Conservation (phyloP, 2,888 invertebrate species). For the Volucella zonaria region DNA sequence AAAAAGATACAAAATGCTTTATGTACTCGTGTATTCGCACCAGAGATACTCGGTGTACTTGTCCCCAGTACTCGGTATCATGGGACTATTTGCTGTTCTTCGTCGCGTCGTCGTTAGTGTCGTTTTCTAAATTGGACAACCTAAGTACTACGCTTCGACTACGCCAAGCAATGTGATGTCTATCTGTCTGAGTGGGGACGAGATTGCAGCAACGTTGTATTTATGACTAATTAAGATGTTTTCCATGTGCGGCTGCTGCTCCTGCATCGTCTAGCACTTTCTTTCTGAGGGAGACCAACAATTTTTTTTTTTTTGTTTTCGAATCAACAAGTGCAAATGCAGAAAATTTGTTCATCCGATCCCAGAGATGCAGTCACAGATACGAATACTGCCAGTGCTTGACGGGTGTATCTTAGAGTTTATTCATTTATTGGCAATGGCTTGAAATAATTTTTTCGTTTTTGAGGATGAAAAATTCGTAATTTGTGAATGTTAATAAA, state of each 20-base stretch:
- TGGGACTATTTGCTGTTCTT: slow-evolving; percentile 3
- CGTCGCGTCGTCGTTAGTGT: slow-evolving; percentile 14
- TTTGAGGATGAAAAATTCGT: neutral
- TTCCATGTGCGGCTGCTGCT: slow-evolving; percentile 31
- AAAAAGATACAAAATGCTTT: slow-evolving; percentile 28
- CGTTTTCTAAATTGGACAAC: slow-evolving; percentile 30
- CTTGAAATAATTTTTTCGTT: neutral
- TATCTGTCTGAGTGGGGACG: slow-evolving; percentile 13
- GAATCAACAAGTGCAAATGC: slow-evolving; percentile 58
- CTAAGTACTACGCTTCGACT: slow-evolving; percentile 45
- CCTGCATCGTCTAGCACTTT: neutral
- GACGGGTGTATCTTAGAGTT: too few species aligned
- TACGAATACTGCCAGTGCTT: neutral
- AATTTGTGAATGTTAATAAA: slow-evolving; percentile 29
- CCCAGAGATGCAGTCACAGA: slow-evolving; percentile 1
- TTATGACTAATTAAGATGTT: slow-evolving; percentile 63
- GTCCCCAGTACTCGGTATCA: too few species aligned
- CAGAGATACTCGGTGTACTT: slow-evolving; percentile 12
- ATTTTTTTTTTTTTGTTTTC: slow-evolving; percentile 1
- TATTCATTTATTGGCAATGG: slow-evolving; percentile 22
- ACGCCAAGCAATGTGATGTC: slow-evolving; percentile 13
- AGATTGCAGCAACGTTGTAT: neutral
- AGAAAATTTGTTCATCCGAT: slow-evolving; percentile 13
- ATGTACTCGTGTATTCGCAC: neutral
- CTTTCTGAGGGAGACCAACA: too few species aligned